Evolutionary conservation across 2,888 invertebrate species (phyloP).

Genomic region (Papilio elwesi): DNA sequence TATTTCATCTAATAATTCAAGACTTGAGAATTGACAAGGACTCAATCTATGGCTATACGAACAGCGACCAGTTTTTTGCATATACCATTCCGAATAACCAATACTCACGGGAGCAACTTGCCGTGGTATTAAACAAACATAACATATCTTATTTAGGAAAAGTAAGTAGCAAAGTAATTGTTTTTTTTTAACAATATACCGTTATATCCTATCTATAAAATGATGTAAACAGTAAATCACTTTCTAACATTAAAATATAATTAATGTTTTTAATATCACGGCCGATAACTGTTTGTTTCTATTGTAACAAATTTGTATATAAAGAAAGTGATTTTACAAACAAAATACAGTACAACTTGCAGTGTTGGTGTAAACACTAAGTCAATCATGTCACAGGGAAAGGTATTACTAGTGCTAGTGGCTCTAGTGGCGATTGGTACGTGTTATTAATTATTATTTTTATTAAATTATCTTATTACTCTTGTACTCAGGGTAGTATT

Average conservation of each 20-base stretch:
- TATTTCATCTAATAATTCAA: too few relatives aligned
- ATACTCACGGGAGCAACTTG: too few relatives aligned
- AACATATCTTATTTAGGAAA: too few relatives aligned
- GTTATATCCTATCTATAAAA: conserved; percentile 11
- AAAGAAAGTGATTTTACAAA: conserved; percentile 22
- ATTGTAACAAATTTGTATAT: conserved; percentile 32
- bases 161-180: background rate
- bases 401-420: conserved; percentile 51
- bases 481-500: too few relatives aligned
- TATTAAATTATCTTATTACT: background rate
- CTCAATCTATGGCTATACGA: too few relatives aligned
- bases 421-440: conserved; percentile 55
- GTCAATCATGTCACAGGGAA: conserved; percentile 44
- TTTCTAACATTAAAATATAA: conserved; percentile 27
- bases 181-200: conserved; percentile 5
- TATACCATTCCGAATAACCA: too few relatives aligned
- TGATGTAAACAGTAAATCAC: conserved; percentile 7
- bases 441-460: conserved; percentile 43
- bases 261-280: conserved; percentile 28
- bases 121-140: too few relatives aligned
- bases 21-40: too few relatives aligned
- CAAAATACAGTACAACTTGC: conserved; percentile 23
- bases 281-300: conserved; percentile 20
- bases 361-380: conserved; percentile 17
- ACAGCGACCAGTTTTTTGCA: too few relatives aligned